A percentile compares a stretch with the other conserved stretches of the same genome.
Evolutionary conservation across 1,140 invertebrate species (phyloP).

Genomic region (Sinonovacula constricta): DNA sequence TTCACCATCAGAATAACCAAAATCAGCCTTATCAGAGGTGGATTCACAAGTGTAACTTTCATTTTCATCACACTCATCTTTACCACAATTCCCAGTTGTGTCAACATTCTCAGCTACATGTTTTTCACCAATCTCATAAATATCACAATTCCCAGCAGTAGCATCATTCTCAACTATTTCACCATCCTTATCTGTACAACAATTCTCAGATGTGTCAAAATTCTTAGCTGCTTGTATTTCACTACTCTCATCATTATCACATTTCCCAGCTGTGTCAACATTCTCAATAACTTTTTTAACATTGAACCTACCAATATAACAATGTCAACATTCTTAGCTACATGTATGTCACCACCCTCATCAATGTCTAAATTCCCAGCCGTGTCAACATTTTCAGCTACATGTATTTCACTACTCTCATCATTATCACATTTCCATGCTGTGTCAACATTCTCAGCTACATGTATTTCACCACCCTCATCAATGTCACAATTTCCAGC

Average conservation of each 20-base stretch:
- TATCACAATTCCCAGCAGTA: slow-evolving; percentile 7
- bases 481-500: slow-evolving; percentile 15
- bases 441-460: slow-evolving; percentile 3
- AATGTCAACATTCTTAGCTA: slow-evolving; percentile 4
- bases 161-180: slow-evolving; percentile 7
- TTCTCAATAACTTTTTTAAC: slow-evolving; percentile 1
- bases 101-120: slow-evolving; percentile 16
- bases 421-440: slow-evolving; percentile 1
- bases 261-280: slow-evolving; percentile 9
- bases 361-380: background rate
- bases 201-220: background rate
- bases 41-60: too few species aligned
- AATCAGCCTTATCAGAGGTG: background rate
- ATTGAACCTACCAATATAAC: background rate
- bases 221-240: slow-evolving; percentile 3
- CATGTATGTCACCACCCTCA: slow-evolving; percentile 18
- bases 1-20: background rate
- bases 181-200: slow-evolving; percentile 10
- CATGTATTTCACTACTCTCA: slow-evolving; percentile 7
- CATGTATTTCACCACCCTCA: slow-evolving; percentile 19
- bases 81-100: slow-evolving; percentile 16
- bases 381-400: slow-evolving; percentile 3
- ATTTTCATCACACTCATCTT: slow-evolving; percentile 6
- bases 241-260: slow-evolving; percentile 11
- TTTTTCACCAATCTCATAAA: background rate